Evolutionary conservation across 2,113 vertebrate genomes (phyloP).

Genomic region (Neomonachus schauinslandi): DNA sequence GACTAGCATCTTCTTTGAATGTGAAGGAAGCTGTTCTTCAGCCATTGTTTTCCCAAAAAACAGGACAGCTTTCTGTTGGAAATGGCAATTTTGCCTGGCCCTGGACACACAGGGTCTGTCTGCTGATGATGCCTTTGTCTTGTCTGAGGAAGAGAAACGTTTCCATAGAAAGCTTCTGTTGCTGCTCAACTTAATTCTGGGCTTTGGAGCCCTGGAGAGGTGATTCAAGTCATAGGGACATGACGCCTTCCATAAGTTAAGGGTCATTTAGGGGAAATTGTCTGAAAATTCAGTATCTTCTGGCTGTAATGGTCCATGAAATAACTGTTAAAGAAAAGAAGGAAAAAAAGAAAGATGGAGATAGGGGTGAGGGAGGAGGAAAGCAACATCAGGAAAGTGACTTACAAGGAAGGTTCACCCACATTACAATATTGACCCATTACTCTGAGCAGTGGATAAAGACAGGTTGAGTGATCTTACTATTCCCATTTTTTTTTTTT

Average conservation of each 20-base stretch:
- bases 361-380: neutral
- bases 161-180: neutral
- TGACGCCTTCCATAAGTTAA: neutral
- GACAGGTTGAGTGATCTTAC: neutral
- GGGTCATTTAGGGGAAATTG: neutral
- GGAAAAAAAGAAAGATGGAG: neutral
- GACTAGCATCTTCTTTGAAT: neutral
- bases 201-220: neutral
- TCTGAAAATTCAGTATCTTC: constrained; percentile 20
- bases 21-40: neutral
- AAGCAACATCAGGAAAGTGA: neutral
- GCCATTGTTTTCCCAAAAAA: neutral
- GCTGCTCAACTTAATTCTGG: neutral
- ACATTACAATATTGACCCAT: neutral
- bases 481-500: neutral
- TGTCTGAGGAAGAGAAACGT: neutral
- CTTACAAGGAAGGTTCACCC: neutral
- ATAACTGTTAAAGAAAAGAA: neutral
- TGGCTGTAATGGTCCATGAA: neutral
- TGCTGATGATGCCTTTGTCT: neutral
- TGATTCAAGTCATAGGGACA: neutral
- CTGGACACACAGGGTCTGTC: neutral
- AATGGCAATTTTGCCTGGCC: neutral
- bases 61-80: neutral
- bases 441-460: neutral